These are phyloP conservation scores for Volucella bombylans DNA, from an alignment of 2,888 invertebrate species.

Conservation along the genomic window DNA sequence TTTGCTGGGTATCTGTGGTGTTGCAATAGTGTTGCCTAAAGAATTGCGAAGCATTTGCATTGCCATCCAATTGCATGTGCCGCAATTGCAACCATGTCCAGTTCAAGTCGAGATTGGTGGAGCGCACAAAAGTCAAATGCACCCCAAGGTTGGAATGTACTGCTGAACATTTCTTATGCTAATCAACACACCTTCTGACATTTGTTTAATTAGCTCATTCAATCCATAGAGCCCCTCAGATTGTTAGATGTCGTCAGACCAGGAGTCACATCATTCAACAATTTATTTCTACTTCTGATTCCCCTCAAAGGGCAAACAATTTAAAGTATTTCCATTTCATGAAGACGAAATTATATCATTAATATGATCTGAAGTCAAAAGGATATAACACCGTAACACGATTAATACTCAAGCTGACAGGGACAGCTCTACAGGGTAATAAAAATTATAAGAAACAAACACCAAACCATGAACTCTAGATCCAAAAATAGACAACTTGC, in stretches of 20 bases:
- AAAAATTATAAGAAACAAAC: conserved; percentile 4
- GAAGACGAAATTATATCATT: conserved; percentile 37
- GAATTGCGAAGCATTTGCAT: conserved; percentile 95
- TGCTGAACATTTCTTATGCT: conserved; percentile 89
- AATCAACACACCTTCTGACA: no score
- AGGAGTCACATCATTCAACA: conserved; percentile 30
- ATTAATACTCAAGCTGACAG: conserved; percentile 52
- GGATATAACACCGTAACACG: conserved; percentile 14
- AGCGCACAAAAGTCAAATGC: conserved; percentile 97
- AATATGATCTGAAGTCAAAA: conserved; percentile 22
- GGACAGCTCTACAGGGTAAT: conserved; percentile 47
- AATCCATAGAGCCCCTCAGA: background rate
- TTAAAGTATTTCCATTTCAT: conserved; percentile 41
- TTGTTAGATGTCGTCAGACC: conserved; percentile 24
- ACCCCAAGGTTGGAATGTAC: conserved; percentile 98
- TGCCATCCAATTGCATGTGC: conserved; percentile 99
- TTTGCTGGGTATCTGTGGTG: conserved; percentile 96
- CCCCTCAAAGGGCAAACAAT: background rate
- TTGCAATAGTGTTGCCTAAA: conserved; percentile 96
- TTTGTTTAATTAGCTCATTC: no score
- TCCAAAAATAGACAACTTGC: conserved; percentile 7
- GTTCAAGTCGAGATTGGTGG: conserved; percentile 98
- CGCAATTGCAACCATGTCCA: conserved; percentile 99
- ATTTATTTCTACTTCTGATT: conserved; percentile 29
- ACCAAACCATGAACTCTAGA: background rate